Evolutionary conservation across 2,113 vertebrate genomes (phyloP).

Genomic region (Daboia siamensis): DNA sequence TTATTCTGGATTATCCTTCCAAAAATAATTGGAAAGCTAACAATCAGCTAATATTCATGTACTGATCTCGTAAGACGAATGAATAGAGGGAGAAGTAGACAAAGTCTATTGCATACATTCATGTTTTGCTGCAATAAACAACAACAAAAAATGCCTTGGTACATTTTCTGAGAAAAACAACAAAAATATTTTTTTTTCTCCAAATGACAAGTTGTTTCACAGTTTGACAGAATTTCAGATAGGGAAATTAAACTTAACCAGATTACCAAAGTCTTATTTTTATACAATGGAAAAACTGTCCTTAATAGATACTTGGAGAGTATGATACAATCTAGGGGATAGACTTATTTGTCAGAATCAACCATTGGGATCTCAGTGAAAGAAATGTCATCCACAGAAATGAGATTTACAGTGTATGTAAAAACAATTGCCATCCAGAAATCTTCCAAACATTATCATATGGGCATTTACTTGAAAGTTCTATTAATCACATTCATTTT

Average conservation of each 20-base stretch:
- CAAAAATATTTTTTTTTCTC: neutral
- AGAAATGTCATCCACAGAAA: neutral
- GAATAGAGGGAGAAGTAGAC: neutral
- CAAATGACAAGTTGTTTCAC: neutral
- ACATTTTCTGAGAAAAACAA: neutral
- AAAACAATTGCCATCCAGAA: conserved; percentile 23
- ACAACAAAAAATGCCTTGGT: neutral
- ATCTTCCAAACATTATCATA: conserved; percentile 20
- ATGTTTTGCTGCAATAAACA: neutral
- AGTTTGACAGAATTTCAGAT: neutral
- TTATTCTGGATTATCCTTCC: neutral
- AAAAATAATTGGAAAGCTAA: neutral
- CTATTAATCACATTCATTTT: conserved; percentile 22
- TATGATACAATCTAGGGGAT: neutral
- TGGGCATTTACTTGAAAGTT: conserved; percentile 16
- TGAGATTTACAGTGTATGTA: conserved; percentile 6
- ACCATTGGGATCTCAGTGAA: neutral
- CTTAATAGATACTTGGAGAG: neutral
- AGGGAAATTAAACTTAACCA: neutral
- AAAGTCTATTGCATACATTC: neutral
- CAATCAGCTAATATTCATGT: neutral
- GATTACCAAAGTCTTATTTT: neutral
- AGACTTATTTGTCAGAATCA: neutral
- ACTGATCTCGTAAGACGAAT: neutral
- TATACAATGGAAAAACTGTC: neutral